phyloP scores from a whole-genome alignment of 2,113 vertebrate genomes.

The Scophthalmus maximus region DNA sequence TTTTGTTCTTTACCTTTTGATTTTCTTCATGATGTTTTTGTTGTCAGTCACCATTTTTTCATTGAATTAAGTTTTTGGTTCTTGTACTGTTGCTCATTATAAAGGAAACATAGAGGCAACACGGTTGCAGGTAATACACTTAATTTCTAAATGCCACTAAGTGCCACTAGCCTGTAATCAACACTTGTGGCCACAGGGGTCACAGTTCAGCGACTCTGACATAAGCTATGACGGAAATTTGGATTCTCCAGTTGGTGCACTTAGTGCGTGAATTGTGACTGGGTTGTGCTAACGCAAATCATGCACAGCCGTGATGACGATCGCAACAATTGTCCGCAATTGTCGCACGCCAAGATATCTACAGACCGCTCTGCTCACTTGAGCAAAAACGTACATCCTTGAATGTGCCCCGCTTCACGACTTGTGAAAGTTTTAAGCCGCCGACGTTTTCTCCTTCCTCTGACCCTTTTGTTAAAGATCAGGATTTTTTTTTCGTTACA shows the following conservation, averaged over 20 bases:
- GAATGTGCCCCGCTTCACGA: too few species aligned
- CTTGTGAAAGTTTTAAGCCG: too few species aligned
- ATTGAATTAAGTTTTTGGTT: neutral
- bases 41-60: neutral
- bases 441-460: too few species aligned
- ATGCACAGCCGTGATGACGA: too few species aligned
- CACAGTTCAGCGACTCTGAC: neutral
- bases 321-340: too few species aligned
- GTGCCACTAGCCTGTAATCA: neutral
- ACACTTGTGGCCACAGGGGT: neutral
- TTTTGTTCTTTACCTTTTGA: neutral
- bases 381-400: too few species aligned
- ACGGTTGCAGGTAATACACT: neutral
- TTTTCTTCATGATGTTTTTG: slow-evolving; percentile 6
- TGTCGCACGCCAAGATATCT: too few species aligned
- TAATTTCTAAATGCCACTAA: neutral
- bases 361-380: too few species aligned
- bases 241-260: too few species aligned
- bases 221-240: neutral
- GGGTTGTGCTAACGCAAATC: too few species aligned
- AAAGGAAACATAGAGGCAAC: neutral
- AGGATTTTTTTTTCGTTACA: neutral
- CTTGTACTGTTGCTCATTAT: neutral
- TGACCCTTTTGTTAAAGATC: too few species aligned
- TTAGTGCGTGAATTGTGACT: too few species aligned